Evolutionary conservation across 2,113 vertebrate species (phyloP).

Genomic region (Corythaixoides concolor): DNA sequence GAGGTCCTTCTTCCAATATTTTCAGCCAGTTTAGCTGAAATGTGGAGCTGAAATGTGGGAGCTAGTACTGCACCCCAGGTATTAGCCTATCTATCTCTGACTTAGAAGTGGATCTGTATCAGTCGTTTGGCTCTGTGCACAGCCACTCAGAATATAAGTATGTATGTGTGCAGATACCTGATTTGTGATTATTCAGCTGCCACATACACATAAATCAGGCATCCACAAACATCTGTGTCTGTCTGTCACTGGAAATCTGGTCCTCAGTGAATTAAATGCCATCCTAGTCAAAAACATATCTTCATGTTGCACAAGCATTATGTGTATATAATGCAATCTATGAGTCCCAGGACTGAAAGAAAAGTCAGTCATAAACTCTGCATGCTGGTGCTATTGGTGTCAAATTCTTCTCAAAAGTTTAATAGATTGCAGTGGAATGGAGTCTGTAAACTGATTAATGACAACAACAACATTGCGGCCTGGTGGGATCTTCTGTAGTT

Average conservation of each 20-base stretch:
- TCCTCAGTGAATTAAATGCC: not conserved
- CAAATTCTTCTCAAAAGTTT: not conserved
- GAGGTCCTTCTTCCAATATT: not conserved
- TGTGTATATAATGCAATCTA: not conserved
- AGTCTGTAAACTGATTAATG: not conserved
- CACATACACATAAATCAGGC: not conserved
- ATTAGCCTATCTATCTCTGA: not conserved
- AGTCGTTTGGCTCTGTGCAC: not conserved
- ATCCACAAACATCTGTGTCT: not conserved
- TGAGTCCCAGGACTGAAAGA: not conserved
- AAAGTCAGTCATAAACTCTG: not conserved
- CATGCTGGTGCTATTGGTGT: not conserved
- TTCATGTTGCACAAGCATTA: not conserved
- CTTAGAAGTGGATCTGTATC: not conserved
- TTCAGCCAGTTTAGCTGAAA: not conserved
- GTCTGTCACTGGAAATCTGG: not conserved
- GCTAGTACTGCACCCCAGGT: not conserved
- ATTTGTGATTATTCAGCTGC: not conserved
- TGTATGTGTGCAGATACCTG: not conserved
- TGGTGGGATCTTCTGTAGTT: not conserved
- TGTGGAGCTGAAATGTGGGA: too few relatives aligned
- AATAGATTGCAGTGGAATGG: not conserved
- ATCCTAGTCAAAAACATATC: not conserved
- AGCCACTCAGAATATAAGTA: not conserved
- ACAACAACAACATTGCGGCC: not conserved